These are phyloP conservation scores for Cataglyphis rosenhaueri DNA, from an alignment of 2,888 invertebrate species.

Conservation along the genomic window DNA sequence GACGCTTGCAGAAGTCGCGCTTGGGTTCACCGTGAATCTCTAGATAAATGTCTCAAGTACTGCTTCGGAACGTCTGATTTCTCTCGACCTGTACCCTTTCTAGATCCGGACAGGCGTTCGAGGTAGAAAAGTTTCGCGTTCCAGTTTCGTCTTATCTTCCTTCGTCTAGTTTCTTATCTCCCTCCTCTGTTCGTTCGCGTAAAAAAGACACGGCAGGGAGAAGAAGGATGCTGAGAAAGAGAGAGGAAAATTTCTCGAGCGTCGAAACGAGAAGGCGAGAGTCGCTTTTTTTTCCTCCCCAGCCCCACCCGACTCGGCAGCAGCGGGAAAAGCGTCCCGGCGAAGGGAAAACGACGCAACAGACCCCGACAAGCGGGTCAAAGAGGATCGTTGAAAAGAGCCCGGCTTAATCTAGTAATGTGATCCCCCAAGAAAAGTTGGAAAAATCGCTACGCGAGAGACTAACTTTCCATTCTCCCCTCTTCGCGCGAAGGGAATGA, in stretches of 20 bases:
- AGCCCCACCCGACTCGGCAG: constrained; percentile 7
- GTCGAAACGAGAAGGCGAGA: constrained; percentile 45
- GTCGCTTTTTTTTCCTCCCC: constrained; percentile 21
- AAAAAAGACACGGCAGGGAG: constrained; percentile 37
- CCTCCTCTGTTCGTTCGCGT: neutral
- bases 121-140: constrained; percentile 61
- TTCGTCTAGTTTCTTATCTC: constrained; percentile 43
- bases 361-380: constrained; percentile 64
- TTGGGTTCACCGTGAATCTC: constrained; percentile 48
- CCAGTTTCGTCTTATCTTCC: constrained; percentile 61
- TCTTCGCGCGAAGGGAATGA: constrained; percentile 26
- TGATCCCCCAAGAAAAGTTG: constrained; percentile 64
- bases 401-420: constrained; percentile 69
- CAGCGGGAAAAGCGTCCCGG: constrained; percentile 43
- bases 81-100: constrained; percentile 32
- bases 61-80: constrained; percentile 44
- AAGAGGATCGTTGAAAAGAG: constrained; percentile 75
- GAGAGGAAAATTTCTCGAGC: neutral
- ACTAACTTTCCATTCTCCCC: constrained; percentile 52
- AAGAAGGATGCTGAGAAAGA: constrained; percentile 32
- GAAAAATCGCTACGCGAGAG: constrained; percentile 59
- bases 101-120: constrained; percentile 54
- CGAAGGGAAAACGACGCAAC: constrained; percentile 47
- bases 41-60: constrained; percentile 58
- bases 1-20: constrained; percentile 55